A percentile compares a stretch with the other conserved stretches of the same genome.
Conservation (phyloP, 1,140 invertebrate species). For the Hesperophylax magnus region DNA sequence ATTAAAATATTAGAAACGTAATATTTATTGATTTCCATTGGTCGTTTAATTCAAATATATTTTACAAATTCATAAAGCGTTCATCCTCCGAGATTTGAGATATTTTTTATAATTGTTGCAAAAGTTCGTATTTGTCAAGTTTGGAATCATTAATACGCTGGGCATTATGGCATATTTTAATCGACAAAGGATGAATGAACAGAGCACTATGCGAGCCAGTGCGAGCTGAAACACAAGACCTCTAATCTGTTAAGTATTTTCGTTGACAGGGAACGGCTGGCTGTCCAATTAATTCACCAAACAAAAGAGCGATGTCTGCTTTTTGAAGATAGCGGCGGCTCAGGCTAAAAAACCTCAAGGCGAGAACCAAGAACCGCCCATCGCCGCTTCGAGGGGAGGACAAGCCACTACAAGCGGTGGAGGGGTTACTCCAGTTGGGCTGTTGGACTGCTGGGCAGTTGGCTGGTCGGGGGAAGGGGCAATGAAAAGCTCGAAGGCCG, state of each 20-base stretch:
- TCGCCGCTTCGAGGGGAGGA: background rate
- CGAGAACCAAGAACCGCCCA: constrained; percentile 39
- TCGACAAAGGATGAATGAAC: background rate
- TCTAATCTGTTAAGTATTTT: constrained; percentile 32
- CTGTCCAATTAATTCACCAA: constrained; percentile 48
- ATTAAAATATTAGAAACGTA: background rate
- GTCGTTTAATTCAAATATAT: background rate
- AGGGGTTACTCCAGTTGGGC: background rate
- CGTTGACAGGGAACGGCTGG: constrained; percentile 43
- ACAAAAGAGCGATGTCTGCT: constrained; percentile 44
- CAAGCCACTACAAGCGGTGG: too few relatives aligned
- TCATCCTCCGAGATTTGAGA: background rate
- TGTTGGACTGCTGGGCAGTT: background rate
- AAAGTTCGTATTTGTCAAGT: background rate
- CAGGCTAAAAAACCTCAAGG: constrained; percentile 26
- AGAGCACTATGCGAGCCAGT: background rate
- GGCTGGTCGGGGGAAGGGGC: background rate
- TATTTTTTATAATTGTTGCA: background rate
- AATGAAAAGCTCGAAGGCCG: constrained; percentile 33
- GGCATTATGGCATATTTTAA: constrained; percentile 11
- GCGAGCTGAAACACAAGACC: background rate
- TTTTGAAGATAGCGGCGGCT: constrained; percentile 44
- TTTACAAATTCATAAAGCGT: too few relatives aligned
- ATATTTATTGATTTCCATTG: background rate
- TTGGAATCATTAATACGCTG: background rate